Base-by-base conservation (phyloP, 2,888 invertebrate species). In the Cerastoderma edule region DNA sequence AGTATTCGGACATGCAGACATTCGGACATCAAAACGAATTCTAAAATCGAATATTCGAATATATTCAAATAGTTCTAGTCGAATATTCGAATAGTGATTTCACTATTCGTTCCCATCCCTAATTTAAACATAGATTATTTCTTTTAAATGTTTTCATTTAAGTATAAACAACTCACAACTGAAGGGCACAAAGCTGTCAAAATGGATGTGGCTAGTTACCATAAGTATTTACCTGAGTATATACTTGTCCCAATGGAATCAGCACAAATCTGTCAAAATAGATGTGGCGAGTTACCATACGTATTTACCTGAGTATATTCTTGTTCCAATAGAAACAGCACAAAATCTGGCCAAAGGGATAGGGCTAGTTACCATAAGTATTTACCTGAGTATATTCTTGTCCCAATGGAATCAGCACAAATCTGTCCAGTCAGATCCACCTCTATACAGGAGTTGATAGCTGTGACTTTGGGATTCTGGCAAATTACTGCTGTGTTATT, bases 371-470 rank as follows among this genome's bases (percentile, higher is more conserved):
- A 44, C 44, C 10, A 22, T n/a, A 65, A 6, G 50, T 1, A 33
- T 83, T 85, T 91, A 93, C 95, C 95, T 53, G 95, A 95, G 90
- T 94, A 95, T 93, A 95, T 94, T 72, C 93, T 93, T 78, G 95
- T 93, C 91, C 98, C 98, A 87, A 99, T 98, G 30, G 98, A 98
- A 91, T 99, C 99, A 0, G 98, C 95, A 83, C 96, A 95, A 27
- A 99, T 95, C 93, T 99, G 99, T 0, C 99, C 99, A 0, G 98
- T 98, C 66, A 99, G 93, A 92, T 99, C 99, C 2, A 96, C 96
- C 93, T 99, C 98, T 86, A 99, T 96, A 92, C 97, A 97, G 0
- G 98, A 98, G 94, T 99, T 99, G 90, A 99, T 98, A 72, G 98
- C 98, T 0, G 98, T 98, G 96, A 99, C 98, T 86, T 94, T 95